Evolutionary conservation across 2,113 vertebrate genomes (phyloP).

Genomic region (Copsychus sechellarum): DNA sequence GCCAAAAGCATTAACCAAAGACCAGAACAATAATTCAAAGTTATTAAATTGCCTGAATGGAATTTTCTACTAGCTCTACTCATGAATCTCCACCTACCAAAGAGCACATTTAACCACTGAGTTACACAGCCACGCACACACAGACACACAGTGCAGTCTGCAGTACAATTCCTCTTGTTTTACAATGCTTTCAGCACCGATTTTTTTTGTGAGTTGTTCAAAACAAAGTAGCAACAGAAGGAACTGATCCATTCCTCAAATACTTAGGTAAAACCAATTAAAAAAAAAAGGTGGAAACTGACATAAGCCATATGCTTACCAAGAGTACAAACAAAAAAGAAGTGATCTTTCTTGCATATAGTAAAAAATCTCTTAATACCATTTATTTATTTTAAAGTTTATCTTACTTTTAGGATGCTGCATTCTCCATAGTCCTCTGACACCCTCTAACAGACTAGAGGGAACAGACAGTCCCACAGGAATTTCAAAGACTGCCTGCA

Average conservation of each 20-base stretch:
- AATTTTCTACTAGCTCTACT: neutral
- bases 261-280: neutral
- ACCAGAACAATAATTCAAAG: conserved; percentile 28
- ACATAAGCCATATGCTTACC: neutral
- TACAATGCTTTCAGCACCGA: neutral
- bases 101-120: neutral
- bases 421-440: neutral
- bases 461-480: neutral
- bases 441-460: neutral
- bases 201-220: neutral
- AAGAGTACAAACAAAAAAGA: neutral
- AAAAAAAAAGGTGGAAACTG: neutral
- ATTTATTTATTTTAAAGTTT: neutral
- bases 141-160: neutral
- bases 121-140: neutral
- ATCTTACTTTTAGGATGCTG: neutral
- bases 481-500: neutral
- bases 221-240: neutral
- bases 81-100: neutral
- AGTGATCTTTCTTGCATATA: neutral
- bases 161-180: neutral
- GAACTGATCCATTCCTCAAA: neutral
- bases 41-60: conserved; percentile 28
- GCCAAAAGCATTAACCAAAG: conserved; percentile 30
- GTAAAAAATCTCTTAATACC: neutral